phyloP scores from a whole-genome alignment of 2,113 vertebrate species.

The Perca schrenkii region DNA sequence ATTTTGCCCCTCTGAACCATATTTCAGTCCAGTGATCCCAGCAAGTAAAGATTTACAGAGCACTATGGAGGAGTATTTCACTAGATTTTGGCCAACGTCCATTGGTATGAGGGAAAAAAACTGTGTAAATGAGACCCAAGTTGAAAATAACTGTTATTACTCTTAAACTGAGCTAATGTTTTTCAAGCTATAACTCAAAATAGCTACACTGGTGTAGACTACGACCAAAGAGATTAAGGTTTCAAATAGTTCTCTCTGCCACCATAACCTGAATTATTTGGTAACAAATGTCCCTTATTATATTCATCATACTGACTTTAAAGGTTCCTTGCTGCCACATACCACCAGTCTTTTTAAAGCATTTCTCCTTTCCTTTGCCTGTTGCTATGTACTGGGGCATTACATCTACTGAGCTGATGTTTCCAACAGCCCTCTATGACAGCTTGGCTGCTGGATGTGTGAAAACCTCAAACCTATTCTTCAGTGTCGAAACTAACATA shows the following conservation, averaged over 20 bases:
- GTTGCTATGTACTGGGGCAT: not conserved
- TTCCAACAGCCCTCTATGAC: not conserved
- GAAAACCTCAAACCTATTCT: constrained; percentile 34
- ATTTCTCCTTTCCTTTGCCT: not conserved
- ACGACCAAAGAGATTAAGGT: not conserved
- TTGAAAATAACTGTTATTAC: constrained; percentile 56
- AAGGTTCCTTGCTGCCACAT: not conserved
- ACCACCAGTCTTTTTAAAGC: not conserved
- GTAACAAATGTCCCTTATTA: not conserved
- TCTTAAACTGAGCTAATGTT: constrained; percentile 47
- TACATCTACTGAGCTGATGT: not conserved
- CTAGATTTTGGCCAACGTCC: constrained; percentile 3
- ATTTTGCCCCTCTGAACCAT: not conserved
- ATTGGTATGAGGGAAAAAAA: constrained; percentile 3
- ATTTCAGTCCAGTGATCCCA: not conserved
- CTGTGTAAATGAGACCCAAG: constrained; percentile 16
- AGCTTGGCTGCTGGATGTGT: constrained; percentile 4
- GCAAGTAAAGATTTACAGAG: not conserved
- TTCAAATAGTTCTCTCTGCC: constrained; percentile 20
- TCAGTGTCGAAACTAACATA: constrained; percentile 34
- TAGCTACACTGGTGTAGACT: constrained; percentile 3
- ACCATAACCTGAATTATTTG: not conserved
- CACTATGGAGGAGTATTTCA: not conserved
- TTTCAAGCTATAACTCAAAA: constrained; percentile 43
- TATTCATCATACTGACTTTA: not conserved